A percentile compares a stretch with the other conserved stretches of the same genome.
These are phyloP conservation scores for Elaphurus davidianus DNA, from an alignment of 2,113 vertebrate species.

Conservation along the genomic window DNA sequence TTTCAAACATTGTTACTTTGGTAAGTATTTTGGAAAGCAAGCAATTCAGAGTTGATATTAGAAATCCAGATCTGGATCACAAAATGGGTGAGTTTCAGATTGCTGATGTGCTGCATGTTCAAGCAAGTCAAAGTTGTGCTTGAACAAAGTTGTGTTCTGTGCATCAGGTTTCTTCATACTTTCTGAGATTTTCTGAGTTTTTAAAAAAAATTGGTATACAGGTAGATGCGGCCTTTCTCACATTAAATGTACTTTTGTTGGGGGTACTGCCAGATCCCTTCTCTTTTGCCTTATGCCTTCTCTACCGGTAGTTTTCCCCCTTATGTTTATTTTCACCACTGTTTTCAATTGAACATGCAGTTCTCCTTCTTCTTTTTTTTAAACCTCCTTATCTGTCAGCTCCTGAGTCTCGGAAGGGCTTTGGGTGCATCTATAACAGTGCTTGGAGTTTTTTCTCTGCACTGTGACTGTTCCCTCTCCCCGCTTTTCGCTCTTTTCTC, in stretches of 20 bases:
- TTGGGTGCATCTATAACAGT: no score
- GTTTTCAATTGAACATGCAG: not conserved
- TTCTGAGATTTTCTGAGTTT: not conserved
- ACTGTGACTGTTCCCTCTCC: not conserved
- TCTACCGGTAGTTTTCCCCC: accelerated
- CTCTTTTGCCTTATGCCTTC: no score
- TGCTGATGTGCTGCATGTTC: not conserved
- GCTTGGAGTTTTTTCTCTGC: accelerated
- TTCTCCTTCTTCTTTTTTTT: not conserved
- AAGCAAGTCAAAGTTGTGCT: not conserved
- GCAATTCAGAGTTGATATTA: not conserved
- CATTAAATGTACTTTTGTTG: not conserved
- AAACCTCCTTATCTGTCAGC: not conserved
- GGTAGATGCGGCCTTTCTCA: not conserved
- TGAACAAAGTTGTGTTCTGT: not conserved
- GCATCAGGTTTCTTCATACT: not conserved
- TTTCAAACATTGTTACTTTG: not conserved
- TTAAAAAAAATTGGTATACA: not conserved
- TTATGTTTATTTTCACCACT: not conserved
- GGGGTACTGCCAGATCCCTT: not conserved
- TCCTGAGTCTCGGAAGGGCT: not conserved
- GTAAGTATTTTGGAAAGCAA: not conserved
- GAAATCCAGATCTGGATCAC: not conserved
- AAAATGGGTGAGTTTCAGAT: not conserved
- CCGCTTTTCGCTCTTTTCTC: accelerated